These are phyloP conservation scores for Pecten maximus DNA, from an alignment of 2,888 invertebrate species.

Conservation along the genomic window DNA sequence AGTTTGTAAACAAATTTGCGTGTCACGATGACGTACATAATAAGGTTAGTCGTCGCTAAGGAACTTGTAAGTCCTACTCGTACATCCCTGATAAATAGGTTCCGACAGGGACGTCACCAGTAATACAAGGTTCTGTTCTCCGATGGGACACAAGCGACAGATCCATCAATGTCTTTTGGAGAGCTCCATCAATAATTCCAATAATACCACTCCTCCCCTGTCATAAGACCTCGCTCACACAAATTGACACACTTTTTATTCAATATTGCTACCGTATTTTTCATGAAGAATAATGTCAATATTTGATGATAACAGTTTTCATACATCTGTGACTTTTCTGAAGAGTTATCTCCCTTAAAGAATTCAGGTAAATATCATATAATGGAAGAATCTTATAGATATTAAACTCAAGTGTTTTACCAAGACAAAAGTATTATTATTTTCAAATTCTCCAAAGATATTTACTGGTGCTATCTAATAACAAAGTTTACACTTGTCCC, in stretches of 20 bases:
- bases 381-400: no score
- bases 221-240: neutral
- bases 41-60: neutral
- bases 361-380: no score
- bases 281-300: neutral
- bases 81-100: neutral
- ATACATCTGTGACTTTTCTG: neutral
- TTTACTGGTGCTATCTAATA: no score
- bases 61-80: neutral
- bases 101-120: neutral
- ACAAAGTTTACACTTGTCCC: no score
- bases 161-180: neutral
- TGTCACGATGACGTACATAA: neutral
- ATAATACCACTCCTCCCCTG: constrained; percentile 1
- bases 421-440: no score
- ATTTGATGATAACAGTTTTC: neutral
- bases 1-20: neutral
- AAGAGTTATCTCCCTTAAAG: neutral
- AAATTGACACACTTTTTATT: neutral
- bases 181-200: neutral
- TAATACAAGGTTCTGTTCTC: neutral
- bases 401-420: no score
- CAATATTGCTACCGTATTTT: neutral
- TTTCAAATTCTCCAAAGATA: no score
- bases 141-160: neutral